phyloP scores from a whole-genome alignment of 2,797 vertebrate genomes.

The Gephyroberyx darwinii region DNA sequence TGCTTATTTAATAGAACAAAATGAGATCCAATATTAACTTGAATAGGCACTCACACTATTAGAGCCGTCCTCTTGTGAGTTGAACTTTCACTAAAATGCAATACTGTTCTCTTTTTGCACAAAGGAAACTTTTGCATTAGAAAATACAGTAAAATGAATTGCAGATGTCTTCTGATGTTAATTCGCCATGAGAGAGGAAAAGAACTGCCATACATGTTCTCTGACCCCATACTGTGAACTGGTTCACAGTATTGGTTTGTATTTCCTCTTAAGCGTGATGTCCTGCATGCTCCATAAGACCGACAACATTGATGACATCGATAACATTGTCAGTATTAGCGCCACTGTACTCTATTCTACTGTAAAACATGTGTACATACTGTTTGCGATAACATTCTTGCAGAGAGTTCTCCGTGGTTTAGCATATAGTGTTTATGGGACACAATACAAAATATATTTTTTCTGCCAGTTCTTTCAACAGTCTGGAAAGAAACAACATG shows the following conservation, averaged over 20 bases:
- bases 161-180: constrained; percentile 3
- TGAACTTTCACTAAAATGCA: constrained; percentile 5
- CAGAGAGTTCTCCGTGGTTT: not conserved
- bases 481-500: constrained; percentile 52
- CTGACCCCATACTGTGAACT: not conserved
- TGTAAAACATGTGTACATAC: not conserved
- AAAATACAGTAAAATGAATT: not conserved
- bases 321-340: not conserved
- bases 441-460: constrained; percentile 30
- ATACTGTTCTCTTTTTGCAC: constrained; percentile 2
- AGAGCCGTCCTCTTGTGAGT: not conserved
- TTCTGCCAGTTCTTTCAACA: constrained; percentile 35
- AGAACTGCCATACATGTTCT: not conserved
- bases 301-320: not conserved
- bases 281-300: not conserved
- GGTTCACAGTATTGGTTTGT: too few relatives aligned
- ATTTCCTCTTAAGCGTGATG: too few relatives aligned
- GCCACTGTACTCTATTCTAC: constrained; percentile 1
- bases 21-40: constrained; percentile 29
- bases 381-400: too few relatives aligned
- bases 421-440: constrained; percentile 1
- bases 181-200: constrained; percentile 13
- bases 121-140: constrained; percentile 17
- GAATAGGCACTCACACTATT: constrained; percentile 24
- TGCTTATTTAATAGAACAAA: constrained; percentile 43